Base-by-base conservation (phyloP, 2,888 invertebrate genomes). In the Priocnemis perturbator region DNA sequence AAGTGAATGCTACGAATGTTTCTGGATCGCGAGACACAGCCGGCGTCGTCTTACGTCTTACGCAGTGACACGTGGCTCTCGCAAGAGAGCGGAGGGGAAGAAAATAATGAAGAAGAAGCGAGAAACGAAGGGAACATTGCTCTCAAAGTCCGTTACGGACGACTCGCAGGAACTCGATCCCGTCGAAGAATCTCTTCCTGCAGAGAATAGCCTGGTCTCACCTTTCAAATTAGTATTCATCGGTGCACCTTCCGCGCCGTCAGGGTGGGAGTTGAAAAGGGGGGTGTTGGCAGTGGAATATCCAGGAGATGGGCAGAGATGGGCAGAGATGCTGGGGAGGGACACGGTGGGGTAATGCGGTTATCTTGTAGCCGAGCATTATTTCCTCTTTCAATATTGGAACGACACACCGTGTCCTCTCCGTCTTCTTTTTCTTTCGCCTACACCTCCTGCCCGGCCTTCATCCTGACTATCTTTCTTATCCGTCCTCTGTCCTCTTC, bases 301-400 rank as follows among this genome's bases (percentile, higher is more conserved):
- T 65, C 70, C 59, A 53, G 59, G 71, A 66, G 69, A 66, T 67
- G 60, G 70, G 62, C 64, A 47, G 71, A 66, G 69, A 66, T 67
- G 60, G 70, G 62, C 64, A 47, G 63, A 63, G 62, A 61, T 60
- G 68, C 64, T 68, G 66, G 59, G 63, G 64, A 69, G 69, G 67
- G 70, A 73, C 68, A 63, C 63, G 50, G 52, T 9, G 68, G 75
- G 76, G 76, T 86, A 85, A 87, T 85, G 81, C 84, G 81, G 82
- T 86, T 87, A 85, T 81, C 84, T 83, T 76, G 82, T 84, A 83
- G 76, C 77, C 69, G 64, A 71, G 82, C 80, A 83, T 86, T 86
- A 84, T 87, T 86, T 84, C 82, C 81, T 81, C 78, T 81, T 82
- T 85, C 83, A 81, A 85, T 85, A 85, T 83, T 82, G 82, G 75